Conservation (phyloP, 2,113 vertebrate genomes). For the Orcinus orca region DNA sequence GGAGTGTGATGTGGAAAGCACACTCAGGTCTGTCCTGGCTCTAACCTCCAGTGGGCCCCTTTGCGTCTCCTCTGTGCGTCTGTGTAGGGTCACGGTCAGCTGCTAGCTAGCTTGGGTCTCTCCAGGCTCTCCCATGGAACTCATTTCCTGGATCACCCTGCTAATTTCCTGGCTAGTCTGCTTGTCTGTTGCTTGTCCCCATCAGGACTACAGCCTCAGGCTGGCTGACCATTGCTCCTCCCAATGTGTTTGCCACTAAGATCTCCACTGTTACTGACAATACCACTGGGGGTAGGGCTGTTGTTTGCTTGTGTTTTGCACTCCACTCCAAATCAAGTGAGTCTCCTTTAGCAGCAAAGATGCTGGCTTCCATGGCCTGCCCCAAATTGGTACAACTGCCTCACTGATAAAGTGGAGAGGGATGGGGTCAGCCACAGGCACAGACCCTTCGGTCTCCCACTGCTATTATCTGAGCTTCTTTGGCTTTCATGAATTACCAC, state of each 20-base stretch:
- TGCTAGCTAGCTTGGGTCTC: no score
- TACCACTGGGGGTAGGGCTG: no score
- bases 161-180: background rate
- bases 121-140: background rate
- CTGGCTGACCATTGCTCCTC: background rate
- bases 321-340: background rate
- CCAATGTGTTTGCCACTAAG: rapidly evolving
- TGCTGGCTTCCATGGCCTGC: background rate
- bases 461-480: background rate
- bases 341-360: no score
- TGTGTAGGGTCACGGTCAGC: background rate
- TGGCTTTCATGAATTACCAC: background rate
- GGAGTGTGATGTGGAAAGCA: background rate
- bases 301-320: background rate
- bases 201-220: background rate
- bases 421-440: background rate
- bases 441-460: background rate
- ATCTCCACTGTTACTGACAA: background rate
- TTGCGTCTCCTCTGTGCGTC: no score
- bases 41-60: no score
- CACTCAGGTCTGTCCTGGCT: background rate
- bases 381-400: background rate
- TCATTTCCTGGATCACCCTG: no score
- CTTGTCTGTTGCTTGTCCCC: no score
- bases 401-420: no score